Evolutionary conservation across 1,140 invertebrate species (phyloP).

Genomic region (Hermatobates lingyangjiaoensis): DNA sequence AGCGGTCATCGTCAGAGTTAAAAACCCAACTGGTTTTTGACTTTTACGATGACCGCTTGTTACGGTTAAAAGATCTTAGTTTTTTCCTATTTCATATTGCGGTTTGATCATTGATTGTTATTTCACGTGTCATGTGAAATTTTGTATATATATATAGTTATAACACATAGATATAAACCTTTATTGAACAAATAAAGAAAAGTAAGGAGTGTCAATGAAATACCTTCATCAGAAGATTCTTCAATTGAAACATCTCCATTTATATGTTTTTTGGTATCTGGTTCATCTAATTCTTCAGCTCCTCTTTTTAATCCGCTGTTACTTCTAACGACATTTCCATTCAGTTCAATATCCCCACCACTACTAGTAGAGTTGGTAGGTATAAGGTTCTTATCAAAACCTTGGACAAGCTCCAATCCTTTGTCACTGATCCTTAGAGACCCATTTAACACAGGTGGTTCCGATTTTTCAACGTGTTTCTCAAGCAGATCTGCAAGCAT

Average conservation of each 20-base stretch:
- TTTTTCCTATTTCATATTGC: too few relatives aligned
- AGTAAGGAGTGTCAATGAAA: not conserved
- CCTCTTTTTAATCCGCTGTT: conserved; percentile 20
- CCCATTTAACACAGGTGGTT: conserved; percentile 33
- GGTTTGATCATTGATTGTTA: too few relatives aligned
- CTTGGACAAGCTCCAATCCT: conserved; percentile 33
- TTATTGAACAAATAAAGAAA: too few relatives aligned
- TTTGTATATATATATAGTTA: too few relatives aligned
- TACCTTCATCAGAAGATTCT: conserved; percentile 14
- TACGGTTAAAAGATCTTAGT: too few relatives aligned
- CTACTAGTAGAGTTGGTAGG: not conserved
- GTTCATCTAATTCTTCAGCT: conserved; percentile 20
- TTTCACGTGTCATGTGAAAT: too few relatives aligned
- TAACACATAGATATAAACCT: too few relatives aligned
- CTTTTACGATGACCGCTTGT: too few relatives aligned
- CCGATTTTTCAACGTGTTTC: conserved; percentile 37
- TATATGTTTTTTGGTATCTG: conserved; percentile 15
- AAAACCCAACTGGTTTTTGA: too few relatives aligned
- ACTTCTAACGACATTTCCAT: not conserved
- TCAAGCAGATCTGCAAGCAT: conserved; percentile 49
- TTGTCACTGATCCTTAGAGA: conserved; percentile 37
- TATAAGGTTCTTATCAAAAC: not conserved
- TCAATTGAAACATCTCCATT: conserved; percentile 14
- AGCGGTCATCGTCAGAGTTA: too few relatives aligned
- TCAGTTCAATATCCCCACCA: not conserved